Conservation (phyloP, 2,888 invertebrate species). For the Drosophila hawaiiensis region DNA sequence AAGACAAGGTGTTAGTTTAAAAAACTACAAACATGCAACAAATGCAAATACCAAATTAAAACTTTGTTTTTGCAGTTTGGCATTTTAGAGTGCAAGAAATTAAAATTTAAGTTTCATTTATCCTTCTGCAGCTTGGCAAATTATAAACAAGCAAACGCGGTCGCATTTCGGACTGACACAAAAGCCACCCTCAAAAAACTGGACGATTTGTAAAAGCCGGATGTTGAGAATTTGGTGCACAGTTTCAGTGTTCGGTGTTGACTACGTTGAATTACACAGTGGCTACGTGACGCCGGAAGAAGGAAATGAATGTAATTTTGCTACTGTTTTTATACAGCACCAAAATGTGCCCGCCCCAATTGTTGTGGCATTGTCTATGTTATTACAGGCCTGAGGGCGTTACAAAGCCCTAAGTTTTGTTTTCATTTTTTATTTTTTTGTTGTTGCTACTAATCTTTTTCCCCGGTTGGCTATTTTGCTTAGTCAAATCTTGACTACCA, state of each 20-base stretch:
- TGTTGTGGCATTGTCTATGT: conserved; percentile 58
- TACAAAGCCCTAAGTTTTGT: conserved; percentile 29
- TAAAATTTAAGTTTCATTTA: conserved; percentile 31
- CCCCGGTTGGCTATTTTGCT: conserved; percentile 25
- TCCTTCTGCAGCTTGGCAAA: conserved; percentile 27
- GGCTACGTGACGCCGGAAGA: conserved; percentile 75
- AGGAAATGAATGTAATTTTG: conserved; percentile 68
- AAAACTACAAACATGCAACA: neutral
- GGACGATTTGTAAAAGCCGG: conserved; percentile 53
- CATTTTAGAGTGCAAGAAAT: conserved; percentile 22
- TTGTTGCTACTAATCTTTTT: conserved; percentile 34
- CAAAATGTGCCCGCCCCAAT: conserved; percentile 37
- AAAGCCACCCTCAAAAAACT: neutral
- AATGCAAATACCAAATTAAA: neutral
- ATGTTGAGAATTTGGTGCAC: conserved; percentile 54
- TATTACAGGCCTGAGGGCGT: conserved; percentile 39
- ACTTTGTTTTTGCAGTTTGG: conserved; percentile 4
- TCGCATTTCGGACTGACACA: conserved; percentile 9
- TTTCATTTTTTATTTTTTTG: conserved; percentile 24
- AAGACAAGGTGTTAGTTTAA: neutral
- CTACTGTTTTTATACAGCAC: conserved; percentile 22
- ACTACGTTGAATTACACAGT: conserved; percentile 26
- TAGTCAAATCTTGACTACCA: conserved; percentile 21
- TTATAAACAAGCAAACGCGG: conserved; percentile 52
- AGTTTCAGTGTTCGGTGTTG: conserved; percentile 19